These are phyloP conservation scores for Scomber japonicus DNA, from an alignment of 2,113 vertebrate species.

Conservation along the genomic window DNA sequence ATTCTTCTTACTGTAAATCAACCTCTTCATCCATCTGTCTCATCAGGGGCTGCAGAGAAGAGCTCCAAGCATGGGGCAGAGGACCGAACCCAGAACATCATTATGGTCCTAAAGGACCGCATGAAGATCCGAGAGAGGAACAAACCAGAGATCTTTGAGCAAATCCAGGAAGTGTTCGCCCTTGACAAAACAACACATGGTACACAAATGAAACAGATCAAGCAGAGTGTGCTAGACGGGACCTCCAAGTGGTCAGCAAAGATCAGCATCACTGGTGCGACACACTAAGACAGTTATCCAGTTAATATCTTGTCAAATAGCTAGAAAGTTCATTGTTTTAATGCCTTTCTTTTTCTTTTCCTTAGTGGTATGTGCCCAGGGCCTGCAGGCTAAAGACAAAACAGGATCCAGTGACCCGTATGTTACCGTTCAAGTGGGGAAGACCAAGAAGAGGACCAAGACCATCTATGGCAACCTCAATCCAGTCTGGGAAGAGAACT, in stretches of 20 bases:
- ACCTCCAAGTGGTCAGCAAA: constrained; percentile 99
- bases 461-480: constrained; percentile 99
- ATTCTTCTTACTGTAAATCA: neutral
- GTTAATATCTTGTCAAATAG: too few relatives aligned
- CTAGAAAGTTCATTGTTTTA: constrained; percentile 2
- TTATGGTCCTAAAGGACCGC: constrained; percentile 98
- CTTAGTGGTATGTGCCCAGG: constrained; percentile 95
- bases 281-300: neutral
- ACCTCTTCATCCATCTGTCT: constrained; percentile 5
- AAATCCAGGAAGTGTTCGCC: constrained; percentile 96
- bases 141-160: constrained; percentile 98
- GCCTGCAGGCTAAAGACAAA: constrained; percentile 98
- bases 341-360: neutral
- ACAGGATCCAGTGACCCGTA: constrained; percentile 98
- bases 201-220: constrained; percentile 97
- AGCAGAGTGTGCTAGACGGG: constrained; percentile 96
- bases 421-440: constrained; percentile 97
- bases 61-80: constrained; percentile 98
- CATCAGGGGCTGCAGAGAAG: constrained; percentile 94
- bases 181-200: constrained; percentile 90
- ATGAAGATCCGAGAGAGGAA: constrained; percentile 99
- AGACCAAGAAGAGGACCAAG: constrained; percentile 98
- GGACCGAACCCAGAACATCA: constrained; percentile 98
- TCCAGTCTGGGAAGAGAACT: constrained; percentile 98
- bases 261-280: constrained; percentile 95